Evolutionary conservation across 2,113 vertebrate species (phyloP).

Genomic region (Ctenomys sociabilis): DNA sequence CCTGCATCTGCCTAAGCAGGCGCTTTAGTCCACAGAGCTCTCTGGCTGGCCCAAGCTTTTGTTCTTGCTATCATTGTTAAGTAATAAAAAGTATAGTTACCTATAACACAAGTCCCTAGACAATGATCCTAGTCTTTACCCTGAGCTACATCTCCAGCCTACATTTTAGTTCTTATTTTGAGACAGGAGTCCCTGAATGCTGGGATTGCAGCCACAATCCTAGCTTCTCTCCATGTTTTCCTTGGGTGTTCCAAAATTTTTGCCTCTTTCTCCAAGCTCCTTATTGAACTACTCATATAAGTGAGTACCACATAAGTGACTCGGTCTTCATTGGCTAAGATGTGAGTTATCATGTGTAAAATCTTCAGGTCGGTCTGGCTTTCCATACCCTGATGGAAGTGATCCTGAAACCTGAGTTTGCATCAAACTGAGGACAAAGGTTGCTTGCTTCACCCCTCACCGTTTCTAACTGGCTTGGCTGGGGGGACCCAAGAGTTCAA

Average conservation of each 20-base stretch:
- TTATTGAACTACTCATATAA: neutral
- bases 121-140: neutral
- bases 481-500: neutral
- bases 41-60: neutral
- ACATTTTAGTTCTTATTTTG: neutral
- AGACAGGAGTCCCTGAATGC: neutral
- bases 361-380: neutral
- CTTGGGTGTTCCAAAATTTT: neutral
- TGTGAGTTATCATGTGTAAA: neutral
- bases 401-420: neutral
- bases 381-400: fast-evolving
- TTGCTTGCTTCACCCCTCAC: no score
- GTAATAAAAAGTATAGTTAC: neutral
- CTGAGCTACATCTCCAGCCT: neutral
- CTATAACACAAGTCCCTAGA: neutral
- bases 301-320: no score
- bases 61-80: neutral
- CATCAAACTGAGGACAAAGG: neutral
- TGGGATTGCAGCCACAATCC: neutral
- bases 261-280: neutral
- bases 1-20: no score
- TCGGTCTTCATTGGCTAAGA: neutral
- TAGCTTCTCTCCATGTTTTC: neutral
- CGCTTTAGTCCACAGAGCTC: no score
- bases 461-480: neutral